These are phyloP conservation scores for Notarius lentiginosus DNA, from an alignment of 2,113 vertebrate species.

Conservation along the genomic window DNA sequence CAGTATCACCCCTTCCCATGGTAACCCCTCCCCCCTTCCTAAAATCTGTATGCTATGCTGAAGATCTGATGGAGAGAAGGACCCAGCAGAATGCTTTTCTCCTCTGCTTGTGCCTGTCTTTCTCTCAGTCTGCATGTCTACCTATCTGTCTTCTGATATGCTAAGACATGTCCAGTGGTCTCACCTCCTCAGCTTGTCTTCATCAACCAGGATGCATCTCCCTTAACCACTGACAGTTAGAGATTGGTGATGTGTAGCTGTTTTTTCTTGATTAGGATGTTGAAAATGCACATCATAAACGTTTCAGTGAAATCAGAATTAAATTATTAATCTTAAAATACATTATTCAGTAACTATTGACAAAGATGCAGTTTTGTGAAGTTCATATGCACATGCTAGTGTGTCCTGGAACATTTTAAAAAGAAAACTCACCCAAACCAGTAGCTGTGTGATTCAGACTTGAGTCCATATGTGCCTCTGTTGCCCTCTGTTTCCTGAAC, in stretches of 20 bases:
- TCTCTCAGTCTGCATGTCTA: slow-evolving; percentile 31
- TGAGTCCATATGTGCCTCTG: slow-evolving; percentile 10
- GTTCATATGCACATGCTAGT: background rate
- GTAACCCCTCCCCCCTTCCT: background rate
- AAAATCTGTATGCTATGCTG: background rate
- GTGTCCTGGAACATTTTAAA: background rate
- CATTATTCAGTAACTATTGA: background rate
- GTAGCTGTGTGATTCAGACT: background rate
- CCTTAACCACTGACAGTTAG: too few relatives aligned
- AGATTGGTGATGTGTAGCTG: background rate
- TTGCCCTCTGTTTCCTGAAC: slow-evolving; percentile 35
- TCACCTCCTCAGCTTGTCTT: slow-evolving; percentile 22
- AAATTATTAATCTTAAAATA: background rate
- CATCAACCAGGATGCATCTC: background rate
- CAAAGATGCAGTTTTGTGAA: background rate
- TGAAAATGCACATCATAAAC: background rate
- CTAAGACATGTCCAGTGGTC: slow-evolving; percentile 33
- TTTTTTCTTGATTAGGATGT: background rate
- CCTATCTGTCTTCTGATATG: slow-evolving; percentile 25
- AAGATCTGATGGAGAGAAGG: slow-evolving; percentile 39
- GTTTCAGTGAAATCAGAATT: background rate
- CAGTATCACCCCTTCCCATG: slow-evolving; percentile 44
- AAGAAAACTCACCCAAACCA: background rate
- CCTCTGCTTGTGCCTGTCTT: slow-evolving; percentile 7
- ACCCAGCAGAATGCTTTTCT: slow-evolving; percentile 55